Evolutionary conservation across 1,140 invertebrate genomes (phyloP).

Genomic region (Vanessa atalanta): DNA sequence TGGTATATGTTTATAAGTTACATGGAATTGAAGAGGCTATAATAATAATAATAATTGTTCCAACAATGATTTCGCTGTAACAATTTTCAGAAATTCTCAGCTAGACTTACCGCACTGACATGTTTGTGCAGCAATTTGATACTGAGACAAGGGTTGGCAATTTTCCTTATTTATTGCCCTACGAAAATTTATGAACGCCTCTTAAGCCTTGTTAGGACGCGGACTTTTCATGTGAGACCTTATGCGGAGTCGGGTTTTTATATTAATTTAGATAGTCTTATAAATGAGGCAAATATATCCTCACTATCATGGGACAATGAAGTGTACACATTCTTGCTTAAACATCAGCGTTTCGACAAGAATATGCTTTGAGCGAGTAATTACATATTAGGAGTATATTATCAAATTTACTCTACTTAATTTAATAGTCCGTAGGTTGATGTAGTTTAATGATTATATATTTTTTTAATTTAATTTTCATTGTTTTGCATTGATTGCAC

Average conservation of each 20-base stretch:
- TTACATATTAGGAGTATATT: too few relatives aligned
- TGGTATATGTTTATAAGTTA: too few relatives aligned
- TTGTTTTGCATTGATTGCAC: too few relatives aligned
- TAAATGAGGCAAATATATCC: conserved; percentile 10
- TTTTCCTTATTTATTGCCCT: conserved; percentile 49
- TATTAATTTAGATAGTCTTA: conserved; percentile 36
- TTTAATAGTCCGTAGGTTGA: too few relatives aligned
- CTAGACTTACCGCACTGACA: conserved; percentile 36
- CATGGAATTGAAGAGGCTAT: too few relatives aligned
- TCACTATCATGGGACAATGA: neutral
- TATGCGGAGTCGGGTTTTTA: conserved; percentile 36
- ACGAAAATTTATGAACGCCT: conserved; percentile 49
- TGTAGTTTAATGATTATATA: too few relatives aligned
- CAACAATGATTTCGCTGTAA: conserved; percentile 7
- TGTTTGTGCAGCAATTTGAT: conserved; percentile 51
- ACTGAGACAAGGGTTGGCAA: conserved; percentile 50
- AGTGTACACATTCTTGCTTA: neutral
- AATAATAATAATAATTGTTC: neutral
- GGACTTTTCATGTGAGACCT: conserved; percentile 33
- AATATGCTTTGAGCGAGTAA: neutral
- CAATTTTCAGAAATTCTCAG: conserved; percentile 34
- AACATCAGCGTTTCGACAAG: neutral
- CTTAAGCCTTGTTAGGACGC: conserved; percentile 45
- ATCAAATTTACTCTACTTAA: too few relatives aligned
- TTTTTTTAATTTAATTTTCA: too few relatives aligned